Conservation (phyloP, 2,113 vertebrate species). For the Diadophis punctatus region DNA sequence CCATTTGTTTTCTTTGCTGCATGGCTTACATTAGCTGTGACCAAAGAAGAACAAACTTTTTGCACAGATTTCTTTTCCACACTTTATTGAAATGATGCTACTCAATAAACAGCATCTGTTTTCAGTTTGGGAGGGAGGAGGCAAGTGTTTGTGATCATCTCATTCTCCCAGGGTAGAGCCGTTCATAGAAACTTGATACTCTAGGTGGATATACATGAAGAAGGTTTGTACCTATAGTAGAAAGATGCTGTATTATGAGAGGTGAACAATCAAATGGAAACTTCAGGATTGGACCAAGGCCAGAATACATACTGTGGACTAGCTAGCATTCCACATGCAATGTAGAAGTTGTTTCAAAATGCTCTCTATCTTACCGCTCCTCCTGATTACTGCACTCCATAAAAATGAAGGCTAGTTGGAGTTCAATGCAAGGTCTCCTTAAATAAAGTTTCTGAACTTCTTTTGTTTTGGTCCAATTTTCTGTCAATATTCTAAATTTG, state of each 20-base stretch:
- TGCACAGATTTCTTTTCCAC: conserved; percentile 26
- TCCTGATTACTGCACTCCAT: background rate
- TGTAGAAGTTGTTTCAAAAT: conserved; percentile 17
- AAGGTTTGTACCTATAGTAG: conserved; percentile 6
- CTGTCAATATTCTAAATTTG: conserved; percentile 18
- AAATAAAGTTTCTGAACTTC: background rate
- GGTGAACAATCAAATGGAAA: conserved; percentile 20
- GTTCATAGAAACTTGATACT: conserved; percentile 13
- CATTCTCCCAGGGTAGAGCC: conserved; percentile 26
- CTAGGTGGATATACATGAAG: conserved; percentile 12
- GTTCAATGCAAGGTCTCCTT: conserved; percentile 19
- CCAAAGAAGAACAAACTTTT: conserved; percentile 28
- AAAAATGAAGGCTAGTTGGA: conserved; percentile 10
- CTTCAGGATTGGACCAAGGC: conserved; percentile 2
- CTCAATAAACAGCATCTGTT: conserved; percentile 35
- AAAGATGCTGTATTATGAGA: conserved; percentile 8
- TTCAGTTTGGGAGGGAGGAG: conserved; percentile 25
- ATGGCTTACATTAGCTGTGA: conserved; percentile 25
- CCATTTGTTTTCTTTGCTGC: conserved; percentile 18
- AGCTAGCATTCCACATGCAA: conserved; percentile 27
- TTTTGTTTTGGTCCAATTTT: conserved; percentile 12
- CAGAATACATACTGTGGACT: conserved; percentile 15
- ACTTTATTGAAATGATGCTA: conserved; percentile 35
- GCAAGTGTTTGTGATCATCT: conserved; percentile 32
- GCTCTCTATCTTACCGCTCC: background rate